These are phyloP conservation scores for Onthophagus sagittarius DNA, from an alignment of 2,888 invertebrate genomes.

Conservation along the genomic window DNA sequence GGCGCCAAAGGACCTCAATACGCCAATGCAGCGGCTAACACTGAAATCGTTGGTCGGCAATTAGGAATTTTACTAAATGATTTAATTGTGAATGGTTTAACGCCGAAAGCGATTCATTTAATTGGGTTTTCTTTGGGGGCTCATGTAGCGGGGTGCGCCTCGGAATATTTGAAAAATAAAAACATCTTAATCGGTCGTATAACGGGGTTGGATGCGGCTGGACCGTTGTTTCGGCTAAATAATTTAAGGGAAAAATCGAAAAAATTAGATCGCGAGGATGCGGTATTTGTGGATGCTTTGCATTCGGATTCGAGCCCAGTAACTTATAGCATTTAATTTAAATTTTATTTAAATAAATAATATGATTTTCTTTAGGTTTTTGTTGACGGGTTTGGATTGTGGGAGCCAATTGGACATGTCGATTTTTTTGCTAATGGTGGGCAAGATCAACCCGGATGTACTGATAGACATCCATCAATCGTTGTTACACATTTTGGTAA, in stretches of 20 bases:
- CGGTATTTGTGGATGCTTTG: conserved; percentile 63
- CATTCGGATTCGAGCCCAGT: conserved; percentile 61
- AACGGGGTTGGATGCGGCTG: conserved; percentile 77
- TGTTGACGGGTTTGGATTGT: conserved; percentile 59
- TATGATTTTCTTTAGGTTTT: conserved; percentile 46
- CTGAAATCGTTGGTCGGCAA: conserved; percentile 58
- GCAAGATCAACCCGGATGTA: conserved; percentile 58
- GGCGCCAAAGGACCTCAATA: conserved; percentile 57
- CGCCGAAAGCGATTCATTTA: conserved; percentile 50
- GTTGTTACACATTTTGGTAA: conserved; percentile 54
- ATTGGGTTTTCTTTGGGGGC: conserved; percentile 61
- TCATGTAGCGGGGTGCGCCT: conserved; percentile 58
- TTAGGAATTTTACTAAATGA: conserved; percentile 53
- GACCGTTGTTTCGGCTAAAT: conserved; percentile 66
- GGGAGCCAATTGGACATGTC: conserved; percentile 57
- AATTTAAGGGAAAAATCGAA: conserved; percentile 53
- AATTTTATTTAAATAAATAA: neutral
- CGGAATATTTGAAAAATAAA: conserved; percentile 51
- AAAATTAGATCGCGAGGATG: conserved; percentile 60
- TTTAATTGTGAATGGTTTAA: conserved; percentile 49
- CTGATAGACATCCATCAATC: conserved; percentile 55
- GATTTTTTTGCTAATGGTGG: conserved; percentile 62
- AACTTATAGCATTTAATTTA: conserved; percentile 19
- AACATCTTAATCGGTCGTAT: conserved; percentile 54
- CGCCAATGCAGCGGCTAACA: conserved; percentile 56